Evolutionary conservation across 2,113 vertebrate genomes (phyloP).

Genomic region (Scomber colias): DNA sequence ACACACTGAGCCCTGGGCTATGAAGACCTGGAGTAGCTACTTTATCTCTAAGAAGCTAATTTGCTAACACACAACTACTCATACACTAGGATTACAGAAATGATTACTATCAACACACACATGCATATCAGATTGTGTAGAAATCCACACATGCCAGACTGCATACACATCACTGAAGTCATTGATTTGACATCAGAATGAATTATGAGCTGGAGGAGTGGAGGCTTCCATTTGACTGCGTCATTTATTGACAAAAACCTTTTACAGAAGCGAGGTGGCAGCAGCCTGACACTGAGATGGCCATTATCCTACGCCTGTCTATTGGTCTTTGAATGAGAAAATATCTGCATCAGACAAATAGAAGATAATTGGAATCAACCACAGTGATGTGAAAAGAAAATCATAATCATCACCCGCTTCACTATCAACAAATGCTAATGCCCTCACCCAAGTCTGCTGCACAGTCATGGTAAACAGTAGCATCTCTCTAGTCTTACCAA

Average conservation of each 20-base stretch:
- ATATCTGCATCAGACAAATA: conserved; percentile 39
- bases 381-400: too few species aligned
- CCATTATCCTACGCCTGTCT: conserved; percentile 18
- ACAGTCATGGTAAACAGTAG: not conserved
- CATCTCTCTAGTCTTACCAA: too few species aligned
- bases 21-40: not conserved
- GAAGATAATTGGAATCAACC: conserved; percentile 31
- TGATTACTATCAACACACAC: not conserved
- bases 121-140: conserved; percentile 19
- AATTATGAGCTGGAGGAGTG: conserved; percentile 41
- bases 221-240: conserved; percentile 16
- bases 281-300: conserved; percentile 14
- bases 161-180: conserved; percentile 34
- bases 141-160: conserved; percentile 2
- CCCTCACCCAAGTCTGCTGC: not conserved
- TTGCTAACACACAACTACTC: conserved; percentile 9
- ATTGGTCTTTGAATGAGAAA: conserved; percentile 29
- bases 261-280: conserved; percentile 2
- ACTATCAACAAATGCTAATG: conserved; percentile 36
- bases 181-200: conserved; percentile 59
- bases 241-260: conserved; percentile 45
- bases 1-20: not conserved
- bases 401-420: not conserved
- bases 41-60: conserved; percentile 1
- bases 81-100: conserved; percentile 16